phyloP scores from a whole-genome alignment of 1,140 invertebrate species.

The Zelostemma sp. region DNA sequence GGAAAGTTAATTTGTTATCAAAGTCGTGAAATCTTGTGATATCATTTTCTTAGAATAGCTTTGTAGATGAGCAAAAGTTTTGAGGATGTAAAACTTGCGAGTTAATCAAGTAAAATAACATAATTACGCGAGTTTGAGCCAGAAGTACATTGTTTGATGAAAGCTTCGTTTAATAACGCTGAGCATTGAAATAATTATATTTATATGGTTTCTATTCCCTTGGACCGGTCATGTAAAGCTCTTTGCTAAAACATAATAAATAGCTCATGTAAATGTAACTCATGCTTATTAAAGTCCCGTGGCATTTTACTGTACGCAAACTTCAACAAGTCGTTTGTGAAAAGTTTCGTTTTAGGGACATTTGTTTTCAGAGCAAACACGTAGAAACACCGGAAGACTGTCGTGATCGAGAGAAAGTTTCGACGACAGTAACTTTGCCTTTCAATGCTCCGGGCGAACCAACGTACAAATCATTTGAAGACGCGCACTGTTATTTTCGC shows the following conservation, averaged over 20 bases:
- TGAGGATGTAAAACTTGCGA: constrained; percentile 45
- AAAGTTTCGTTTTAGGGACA: constrained; percentile 26
- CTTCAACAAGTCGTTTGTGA: constrained; percentile 10
- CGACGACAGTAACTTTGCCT: constrained; percentile 4
- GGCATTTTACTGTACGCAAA: constrained; percentile 8
- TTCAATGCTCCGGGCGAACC: constrained; percentile 5
- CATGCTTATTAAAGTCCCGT: constrained; percentile 39
- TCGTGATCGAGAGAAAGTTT: constrained; percentile 13
- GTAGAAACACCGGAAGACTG: constrained; percentile 19
- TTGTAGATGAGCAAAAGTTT: no score
- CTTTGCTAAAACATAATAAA: constrained; percentile 35
- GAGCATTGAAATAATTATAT: constrained; percentile 43
- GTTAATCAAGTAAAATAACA: constrained; percentile 42
- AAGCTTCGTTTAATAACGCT: constrained; percentile 39
- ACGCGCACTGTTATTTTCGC: constrained; percentile 12
- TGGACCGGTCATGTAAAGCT: constrained; percentile 25
- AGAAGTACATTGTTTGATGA: constrained; percentile 18
- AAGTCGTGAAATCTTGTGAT: no score
- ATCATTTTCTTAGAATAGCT: no score
- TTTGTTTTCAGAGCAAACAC: constrained; percentile 31
- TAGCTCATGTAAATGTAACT: constrained; percentile 21
- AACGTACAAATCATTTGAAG: constrained; percentile 24
- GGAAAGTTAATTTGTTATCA: no score
- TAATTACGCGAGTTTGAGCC: no score
- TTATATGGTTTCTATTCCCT: constrained; percentile 35